These are phyloP conservation scores for Gallinago paraguaiae DNA, from an alignment of 2,113 vertebrate species.

Conservation along the genomic window DNA sequence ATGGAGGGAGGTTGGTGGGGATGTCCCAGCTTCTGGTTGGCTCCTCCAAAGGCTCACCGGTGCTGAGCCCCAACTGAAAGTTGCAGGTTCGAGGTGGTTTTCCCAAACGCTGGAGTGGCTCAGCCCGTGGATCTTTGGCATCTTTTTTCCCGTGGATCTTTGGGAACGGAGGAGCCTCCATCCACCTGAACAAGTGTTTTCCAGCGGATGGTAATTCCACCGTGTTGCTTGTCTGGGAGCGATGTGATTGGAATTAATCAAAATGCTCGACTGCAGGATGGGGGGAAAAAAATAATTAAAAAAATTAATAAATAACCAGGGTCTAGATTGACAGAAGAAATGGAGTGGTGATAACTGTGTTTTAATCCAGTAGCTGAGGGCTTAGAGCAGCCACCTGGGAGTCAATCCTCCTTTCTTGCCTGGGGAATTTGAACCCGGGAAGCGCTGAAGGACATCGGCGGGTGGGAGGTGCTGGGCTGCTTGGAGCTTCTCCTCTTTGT, in stretches of 20 bases:
- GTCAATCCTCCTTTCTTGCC: not conserved
- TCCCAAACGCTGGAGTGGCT: fast-evolving
- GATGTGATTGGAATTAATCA: constrained; percentile 69
- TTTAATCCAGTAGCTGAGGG: constrained; percentile 62
- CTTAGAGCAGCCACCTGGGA: not conserved
- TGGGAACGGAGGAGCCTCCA: not conserved
- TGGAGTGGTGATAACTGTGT: constrained; percentile 45
- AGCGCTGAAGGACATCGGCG: fast-evolving
- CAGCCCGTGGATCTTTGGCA: not conserved
- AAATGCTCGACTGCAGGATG: not conserved
- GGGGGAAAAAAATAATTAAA: not conserved
- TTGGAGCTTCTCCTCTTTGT: not conserved
- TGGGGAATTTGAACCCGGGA: not conserved
- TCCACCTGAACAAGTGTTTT: constrained; percentile 16
- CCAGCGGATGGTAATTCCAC: not conserved
- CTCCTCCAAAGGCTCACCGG: not conserved
- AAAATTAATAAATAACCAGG: not conserved
- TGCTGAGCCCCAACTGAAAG: not conserved
- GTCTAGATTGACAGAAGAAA: constrained; percentile 11
- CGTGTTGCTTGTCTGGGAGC: not conserved
- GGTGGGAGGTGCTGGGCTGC: not conserved
- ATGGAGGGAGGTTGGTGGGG: not conserved
- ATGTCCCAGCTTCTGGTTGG: not conserved
- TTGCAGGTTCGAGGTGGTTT: not conserved
- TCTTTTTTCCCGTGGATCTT: not conserved